These are phyloP conservation scores for Dexiosoma caninum DNA, from an alignment of 2,888 invertebrate genomes.

Conservation along the genomic window DNA sequence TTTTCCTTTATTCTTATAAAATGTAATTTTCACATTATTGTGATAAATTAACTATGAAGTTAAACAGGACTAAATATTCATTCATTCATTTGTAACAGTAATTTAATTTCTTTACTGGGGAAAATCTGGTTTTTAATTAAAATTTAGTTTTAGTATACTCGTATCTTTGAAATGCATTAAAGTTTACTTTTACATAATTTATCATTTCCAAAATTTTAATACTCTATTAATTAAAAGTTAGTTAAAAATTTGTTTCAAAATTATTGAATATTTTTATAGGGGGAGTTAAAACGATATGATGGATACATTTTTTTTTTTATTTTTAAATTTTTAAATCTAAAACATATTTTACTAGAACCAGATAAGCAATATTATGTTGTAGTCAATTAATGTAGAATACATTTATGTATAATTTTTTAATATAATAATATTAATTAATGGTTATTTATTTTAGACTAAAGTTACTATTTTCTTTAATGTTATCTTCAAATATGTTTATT, in stretches of 20 bases:
- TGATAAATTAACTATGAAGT: no score
- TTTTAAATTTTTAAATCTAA: conserved; percentile 11
- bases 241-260: neutral
- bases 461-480: neutral
- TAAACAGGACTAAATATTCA: no score
- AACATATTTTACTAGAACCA: conserved; percentile 13
- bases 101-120: no score
- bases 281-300: conserved; percentile 56
- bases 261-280: conserved; percentile 22
- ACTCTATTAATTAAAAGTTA: neutral
- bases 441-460: neutral
- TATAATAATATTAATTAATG: conserved; percentile 6
- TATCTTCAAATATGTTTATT: neutral
- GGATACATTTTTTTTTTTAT: neutral
- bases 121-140: no score
- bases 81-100: no score
- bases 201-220: conserved; percentile 16
- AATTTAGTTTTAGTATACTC: no score
- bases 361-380: neutral
- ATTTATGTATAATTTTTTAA: neutral
- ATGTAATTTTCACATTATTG: no score
- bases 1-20: no score
- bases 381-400: neutral
- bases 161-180: no score
- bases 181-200: no score